Base-by-base conservation (phyloP, 1,140 invertebrate genomes). In the Cyclina sinensis region DNA sequence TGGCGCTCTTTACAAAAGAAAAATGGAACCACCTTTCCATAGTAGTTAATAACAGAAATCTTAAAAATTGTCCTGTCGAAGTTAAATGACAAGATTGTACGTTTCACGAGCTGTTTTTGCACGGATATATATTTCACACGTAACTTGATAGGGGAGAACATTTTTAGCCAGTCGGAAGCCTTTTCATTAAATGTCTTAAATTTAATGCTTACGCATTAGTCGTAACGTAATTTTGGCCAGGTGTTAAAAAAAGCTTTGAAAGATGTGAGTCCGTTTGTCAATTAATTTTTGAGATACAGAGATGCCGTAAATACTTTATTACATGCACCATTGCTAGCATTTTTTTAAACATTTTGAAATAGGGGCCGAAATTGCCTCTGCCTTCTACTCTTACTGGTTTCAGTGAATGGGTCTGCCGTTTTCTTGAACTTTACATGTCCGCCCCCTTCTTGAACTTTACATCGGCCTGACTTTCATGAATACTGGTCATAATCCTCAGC, bases 161-260 rank as follows among this genome's bases (percentile, higher is more conserved):
- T 12, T 54, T 35, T 78, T 78, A 48, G 30, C 54, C 46, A 37
- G 1, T 7, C 9, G 74, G 18, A 78, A 51, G 35, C 48, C 74
- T 78, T 78, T 78, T 78, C 74, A 78, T 78, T 78, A 78, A 54
- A 35, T 54, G 74, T 78, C 74, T 78, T 54, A 78, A 78, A 78
- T 57, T 78, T 78, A 78, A 51, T 30, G 21, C 74, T 37, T 78
- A 9, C 24, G 24, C 74, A 78, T 78, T 78, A 78, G 43, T 78
- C 48, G 46, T 78, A n/a, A 54, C 74, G 46, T 78, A 48, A 78
- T 78, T 78, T 78, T 35, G 74, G 21, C 74, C 74, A 78, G 74
- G 74, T 78, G 74, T 27, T 30, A 35, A 35, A 74, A n/a, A 62
- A 70, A 35, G 32, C 65, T 70, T 37, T 70, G 37, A 70, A 70